Percentiles rank a stretch among this genome's conserved stretches.
Conservation (phyloP, 2,113 vertebrate genomes). For the Pachycephala philippinensis region DNA sequence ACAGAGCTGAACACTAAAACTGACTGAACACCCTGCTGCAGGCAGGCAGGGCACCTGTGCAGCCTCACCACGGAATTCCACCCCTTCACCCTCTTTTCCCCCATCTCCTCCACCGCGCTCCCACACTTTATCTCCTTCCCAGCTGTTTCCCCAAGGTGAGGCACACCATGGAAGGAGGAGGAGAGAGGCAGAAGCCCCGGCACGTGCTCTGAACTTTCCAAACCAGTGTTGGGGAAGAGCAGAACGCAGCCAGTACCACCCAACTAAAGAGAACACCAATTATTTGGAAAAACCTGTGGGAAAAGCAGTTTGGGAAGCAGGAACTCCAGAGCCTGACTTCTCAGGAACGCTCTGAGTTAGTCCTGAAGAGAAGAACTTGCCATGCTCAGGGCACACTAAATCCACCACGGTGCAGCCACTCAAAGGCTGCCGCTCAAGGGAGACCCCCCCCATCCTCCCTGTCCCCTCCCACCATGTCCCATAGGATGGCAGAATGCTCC, state of each 20-base stretch:
- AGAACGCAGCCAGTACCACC: fast-evolving
- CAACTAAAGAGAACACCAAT: background rate
- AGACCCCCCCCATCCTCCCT: too few species aligned
- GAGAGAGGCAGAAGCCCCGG: background rate
- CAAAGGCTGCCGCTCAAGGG: background rate
- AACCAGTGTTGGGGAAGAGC: fast-evolving
- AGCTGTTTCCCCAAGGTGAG: fast-evolving
- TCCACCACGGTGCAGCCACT: too few species aligned
- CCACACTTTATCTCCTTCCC: background rate
- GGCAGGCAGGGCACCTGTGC: background rate
- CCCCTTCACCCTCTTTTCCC: background rate
- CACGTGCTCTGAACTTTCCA: fast-evolving
- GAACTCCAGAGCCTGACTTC: background rate
- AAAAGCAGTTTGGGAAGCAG: background rate
- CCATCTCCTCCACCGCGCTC: background rate
- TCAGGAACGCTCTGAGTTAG: background rate
- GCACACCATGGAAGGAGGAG: background rate
- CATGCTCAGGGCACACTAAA: fast-evolving
- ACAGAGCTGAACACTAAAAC: background rate
- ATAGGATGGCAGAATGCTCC: background rate
- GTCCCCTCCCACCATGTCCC: fast-evolving
- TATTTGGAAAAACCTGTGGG: fast-evolving
- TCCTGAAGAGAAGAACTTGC: background rate
- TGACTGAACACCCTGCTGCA: background rate
- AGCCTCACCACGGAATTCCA: fast-evolving